Base-by-base conservation (phyloP, 2,797 vertebrate species). In the Coendou prehensilis region DNA sequence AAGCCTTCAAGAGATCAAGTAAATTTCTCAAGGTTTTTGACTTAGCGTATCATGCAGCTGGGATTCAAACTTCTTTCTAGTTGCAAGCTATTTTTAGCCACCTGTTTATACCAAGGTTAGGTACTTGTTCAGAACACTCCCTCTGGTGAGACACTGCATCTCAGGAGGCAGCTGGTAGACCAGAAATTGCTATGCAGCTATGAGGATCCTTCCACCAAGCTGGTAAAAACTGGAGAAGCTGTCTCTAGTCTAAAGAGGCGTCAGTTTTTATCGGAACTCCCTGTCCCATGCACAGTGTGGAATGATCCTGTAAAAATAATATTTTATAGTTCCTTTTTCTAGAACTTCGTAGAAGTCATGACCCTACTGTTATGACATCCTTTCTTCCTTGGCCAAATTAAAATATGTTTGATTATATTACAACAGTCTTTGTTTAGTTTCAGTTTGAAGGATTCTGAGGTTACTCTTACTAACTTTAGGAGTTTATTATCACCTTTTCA, bases 381-480 rank as follows among this genome's bases (percentile, higher is more conserved):
- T 79, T 95, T 96, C 87, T 87, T 95, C 45, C 78, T 91, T 64
- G 22, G 71, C 89, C 93, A 97, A 78, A 87, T 69, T 71, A 92
- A 90, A 96, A 94, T 81, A 79, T 57, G 69, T 81, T 85, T 86
- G 78, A 81, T 95, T 88, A 78, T 85, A 45, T 75, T 67, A 85
- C 20, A 87, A 52, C 52, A 67, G 71, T 94, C 76, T 83, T 92
- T n/a, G 22, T 54, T 92, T 96, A 47, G 47, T 71, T 97, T 97
- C 75, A 78, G 47, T 82, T 73, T 85, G 17, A 7, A 80, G 73
- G 57, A 89, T 69, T 67, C 50, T 33, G 11, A 71, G 64, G 50
- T 75, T 59, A 84, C 47, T 86, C 79, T 87, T 50, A 82, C n/a
- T 80, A 78, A 79, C 56, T 71, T 75, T 41, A 86, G 61, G 41